These are phyloP conservation scores for Cricetomys ansorgei DNA, from an alignment of 2,113 vertebrate genomes.

Conservation along the genomic window DNA sequence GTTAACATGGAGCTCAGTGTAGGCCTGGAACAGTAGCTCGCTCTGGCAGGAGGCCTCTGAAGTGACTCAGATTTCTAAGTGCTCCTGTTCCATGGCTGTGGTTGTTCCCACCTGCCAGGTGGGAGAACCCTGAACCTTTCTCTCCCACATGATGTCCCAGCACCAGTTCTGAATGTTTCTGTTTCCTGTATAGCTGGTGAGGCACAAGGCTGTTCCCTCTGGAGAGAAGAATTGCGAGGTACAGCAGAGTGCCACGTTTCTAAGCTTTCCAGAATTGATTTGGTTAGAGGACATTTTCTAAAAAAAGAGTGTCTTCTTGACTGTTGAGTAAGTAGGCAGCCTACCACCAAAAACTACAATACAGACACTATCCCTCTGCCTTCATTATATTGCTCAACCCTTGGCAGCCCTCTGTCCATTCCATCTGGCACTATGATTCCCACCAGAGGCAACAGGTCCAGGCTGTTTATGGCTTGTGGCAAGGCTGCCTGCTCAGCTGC, in stretches of 20 bases:
- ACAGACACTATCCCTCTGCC: fast-evolving
- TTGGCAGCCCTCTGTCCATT: not conserved
- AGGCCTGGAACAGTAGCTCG: not conserved
- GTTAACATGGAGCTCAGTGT: not conserved
- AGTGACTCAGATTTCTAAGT: constrained; percentile 15
- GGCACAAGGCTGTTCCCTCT: not conserved
- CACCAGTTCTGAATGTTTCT: not conserved
- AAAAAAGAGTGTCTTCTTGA: not conserved
- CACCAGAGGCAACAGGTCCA: fast-evolving
- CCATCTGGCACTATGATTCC: not conserved
- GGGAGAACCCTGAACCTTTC: not conserved
- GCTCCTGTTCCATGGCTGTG: not conserved
- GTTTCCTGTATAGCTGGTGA: not conserved
- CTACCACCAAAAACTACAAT: not conserved
- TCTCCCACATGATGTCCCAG: fast-evolving
- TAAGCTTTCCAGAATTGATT: constrained; percentile 34
- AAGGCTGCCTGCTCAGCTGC: not conserved
- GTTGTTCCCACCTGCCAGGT: fast-evolving
- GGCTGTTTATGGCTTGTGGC: not conserved
- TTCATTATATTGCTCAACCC: not conserved
- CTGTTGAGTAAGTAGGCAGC: not conserved
- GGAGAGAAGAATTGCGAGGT: not conserved
- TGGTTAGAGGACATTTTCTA: not conserved
- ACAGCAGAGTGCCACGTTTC: not conserved
- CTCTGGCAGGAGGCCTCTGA: constrained; percentile 4